Base-by-base conservation (phyloP, 2,888 invertebrate genomes). In the Nymphalis c-album region DNA sequence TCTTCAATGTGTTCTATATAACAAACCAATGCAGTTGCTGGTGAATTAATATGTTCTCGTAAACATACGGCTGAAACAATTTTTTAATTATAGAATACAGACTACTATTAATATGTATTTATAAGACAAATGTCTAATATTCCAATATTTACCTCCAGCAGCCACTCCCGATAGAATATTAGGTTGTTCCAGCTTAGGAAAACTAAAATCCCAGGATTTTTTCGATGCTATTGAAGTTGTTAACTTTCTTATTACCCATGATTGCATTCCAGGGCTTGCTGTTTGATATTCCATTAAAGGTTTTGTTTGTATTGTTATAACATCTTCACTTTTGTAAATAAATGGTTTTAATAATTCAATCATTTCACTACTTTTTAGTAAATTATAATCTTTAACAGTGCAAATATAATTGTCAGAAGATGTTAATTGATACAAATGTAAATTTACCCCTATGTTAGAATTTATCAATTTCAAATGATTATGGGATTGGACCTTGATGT, bases 151-250 rank as follows among this genome's bases (percentile, higher is more conserved):
- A 92, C 93, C 92, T 86, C 93, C 93, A 58, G 92, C 93, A 60
- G 87, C 78, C 31, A 91, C 81, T 48, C 93, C 93, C 68, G 89
- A 86, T 71, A 93, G 79, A 51, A 93, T 89, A 77, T 93, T 93
- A 31, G 93, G 93, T 75, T 91, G 92, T 74, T 93, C 92, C 64
- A 93, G 77, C 73, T 79, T 85, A n/a, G 82, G 78, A 74, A 82
- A 86, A 35, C 75, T 71, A 17, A 80, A 73, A 47, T 77, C 74
- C 20, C 76, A 61, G 16, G 59, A 67, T 51, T 75, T 78, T 50
- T 70, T 64, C 35, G 71, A 71, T 70, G 76, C 76, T 58, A 76
- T 77, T 64, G 91, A 83, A 35, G 76, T 76, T 35, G 46, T 58
- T 73, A 78, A 50, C 88, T 75, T 71, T 79, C 81, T 76, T 7